phyloP scores from a whole-genome alignment of 1,140 invertebrate species.

The Ctenoplectra terminalis region DNA sequence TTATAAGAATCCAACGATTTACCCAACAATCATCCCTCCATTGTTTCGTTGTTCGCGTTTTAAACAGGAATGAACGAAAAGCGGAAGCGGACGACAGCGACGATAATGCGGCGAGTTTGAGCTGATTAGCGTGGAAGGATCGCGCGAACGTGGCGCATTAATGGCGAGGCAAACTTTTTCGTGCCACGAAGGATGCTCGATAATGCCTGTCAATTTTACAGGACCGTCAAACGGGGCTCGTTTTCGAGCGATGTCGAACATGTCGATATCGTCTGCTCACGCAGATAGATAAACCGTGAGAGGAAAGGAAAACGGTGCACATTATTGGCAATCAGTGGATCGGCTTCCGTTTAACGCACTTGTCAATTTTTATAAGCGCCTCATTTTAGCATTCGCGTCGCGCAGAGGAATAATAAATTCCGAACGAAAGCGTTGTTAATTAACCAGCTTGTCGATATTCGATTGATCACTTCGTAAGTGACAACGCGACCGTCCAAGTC shows the following conservation, averaged over 20 bases:
- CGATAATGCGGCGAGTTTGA: neutral
- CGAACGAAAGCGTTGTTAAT: neutral
- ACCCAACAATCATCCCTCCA: neutral
- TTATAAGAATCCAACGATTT: too few relatives aligned
- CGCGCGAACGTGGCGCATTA: neutral
- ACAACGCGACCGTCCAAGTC: neutral
- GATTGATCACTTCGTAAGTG: neutral
- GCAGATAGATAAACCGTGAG: neutral
- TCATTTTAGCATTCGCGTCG: neutral
- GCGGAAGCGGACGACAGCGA: neutral
- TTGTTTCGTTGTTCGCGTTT: too few relatives aligned
- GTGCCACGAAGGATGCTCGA: slow-evolving; percentile 28
- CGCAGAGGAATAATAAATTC: slow-evolving; percentile 26
- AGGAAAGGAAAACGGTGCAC: neutral
- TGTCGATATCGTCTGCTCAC: slow-evolving; percentile 32
- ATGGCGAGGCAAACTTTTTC: slow-evolving; percentile 42
- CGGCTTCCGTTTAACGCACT: slow-evolving; percentile 26
- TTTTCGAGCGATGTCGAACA: slow-evolving; percentile 30
- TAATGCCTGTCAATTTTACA: slow-evolving; percentile 41
- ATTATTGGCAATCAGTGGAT: slow-evolving; percentile 33
- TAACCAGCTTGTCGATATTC: neutral
- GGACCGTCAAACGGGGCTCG: slow-evolving; percentile 41
- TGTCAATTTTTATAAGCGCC: slow-evolving; percentile 35
- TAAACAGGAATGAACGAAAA: neutral
- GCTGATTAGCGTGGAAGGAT: slow-evolving; percentile 21